phyloP scores from a whole-genome alignment of 2,888 invertebrate species.

The Drosophila falleni region DNA sequence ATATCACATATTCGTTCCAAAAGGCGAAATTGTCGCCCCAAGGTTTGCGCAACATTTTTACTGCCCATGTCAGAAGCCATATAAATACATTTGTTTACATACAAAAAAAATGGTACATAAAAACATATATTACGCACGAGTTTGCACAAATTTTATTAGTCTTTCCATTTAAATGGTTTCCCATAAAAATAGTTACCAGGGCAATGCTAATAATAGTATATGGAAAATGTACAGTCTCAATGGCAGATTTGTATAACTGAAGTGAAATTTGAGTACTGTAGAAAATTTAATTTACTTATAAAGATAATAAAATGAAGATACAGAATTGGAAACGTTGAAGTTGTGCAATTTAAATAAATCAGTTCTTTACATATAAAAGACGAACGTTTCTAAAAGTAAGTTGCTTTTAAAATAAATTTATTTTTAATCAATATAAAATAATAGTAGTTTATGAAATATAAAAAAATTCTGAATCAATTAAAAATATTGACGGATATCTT shows the following conservation, averaged over 20 bases:
- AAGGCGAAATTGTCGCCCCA: conserved; percentile 29
- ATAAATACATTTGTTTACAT: conserved; percentile 31
- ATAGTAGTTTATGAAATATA: no score
- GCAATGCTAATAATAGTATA: conserved; percentile 6
- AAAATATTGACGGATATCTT: no score
- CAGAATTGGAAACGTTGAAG: no score
- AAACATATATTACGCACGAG: conserved; percentile 1
- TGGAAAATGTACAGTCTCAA: not conserved
- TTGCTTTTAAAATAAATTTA: no score
- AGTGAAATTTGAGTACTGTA: not conserved
- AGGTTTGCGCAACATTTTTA: conserved; percentile 16
- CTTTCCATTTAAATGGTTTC: conserved; percentile 50
- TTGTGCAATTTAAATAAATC: no score
- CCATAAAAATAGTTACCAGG: conserved; percentile 12
- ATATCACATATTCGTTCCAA: conserved; percentile 42
- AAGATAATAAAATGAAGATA: not conserved
- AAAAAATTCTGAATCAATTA: no score
- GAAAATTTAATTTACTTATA: not conserved
- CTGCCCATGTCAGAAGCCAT: conserved; percentile 53
- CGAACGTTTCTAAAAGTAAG: no score
- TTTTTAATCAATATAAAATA: no score
- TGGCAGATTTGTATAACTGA: not conserved
- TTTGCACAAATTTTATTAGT: conserved; percentile 17
- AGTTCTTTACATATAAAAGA: no score
- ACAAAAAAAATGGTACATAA: conserved; percentile 10